Conservation (phyloP, 2,888 invertebrate species). For the Phengaris alcon region DNA sequence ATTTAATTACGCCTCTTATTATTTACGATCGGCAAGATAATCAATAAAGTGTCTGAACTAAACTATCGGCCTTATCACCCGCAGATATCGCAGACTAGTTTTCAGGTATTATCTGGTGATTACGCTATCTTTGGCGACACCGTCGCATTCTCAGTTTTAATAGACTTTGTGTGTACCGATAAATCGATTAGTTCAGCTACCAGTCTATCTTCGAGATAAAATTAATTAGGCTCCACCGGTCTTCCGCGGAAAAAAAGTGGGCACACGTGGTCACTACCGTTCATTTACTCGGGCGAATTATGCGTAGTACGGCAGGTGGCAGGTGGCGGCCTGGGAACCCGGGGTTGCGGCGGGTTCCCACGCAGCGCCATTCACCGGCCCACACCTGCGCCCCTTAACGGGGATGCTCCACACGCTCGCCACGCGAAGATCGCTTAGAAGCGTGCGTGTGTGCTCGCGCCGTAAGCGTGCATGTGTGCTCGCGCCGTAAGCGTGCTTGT, state of each 20-base stretch:
- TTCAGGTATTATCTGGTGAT: slow-evolving; percentile 5
- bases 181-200: slow-evolving; percentile 61
- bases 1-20: slow-evolving; percentile 14
- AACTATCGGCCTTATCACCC: not conserved
- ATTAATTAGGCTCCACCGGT: slow-evolving; percentile 70
- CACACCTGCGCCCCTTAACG: slow-evolving; percentile 77
- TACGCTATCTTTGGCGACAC: not conserved
- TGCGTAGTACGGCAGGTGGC: slow-evolving; percentile 78
- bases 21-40: slow-evolving; percentile 2
- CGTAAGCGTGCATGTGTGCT: slow-evolving; percentile 39
- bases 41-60: slow-evolving; percentile 11
- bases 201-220: slow-evolving; percentile 62
- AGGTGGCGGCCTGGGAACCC: slow-evolving; percentile 73
- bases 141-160: slow-evolving; percentile 31
- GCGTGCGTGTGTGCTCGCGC: slow-evolving; percentile 38
- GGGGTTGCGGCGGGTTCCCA: slow-evolving; percentile 74
- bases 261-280: slow-evolving; percentile 79
- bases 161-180: slow-evolving; percentile 45
- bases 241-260: slow-evolving; percentile 73
- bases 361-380: slow-evolving; percentile 71
- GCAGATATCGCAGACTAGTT: slow-evolving; percentile 6
- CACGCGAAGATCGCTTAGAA: slow-evolving; percentile 73
- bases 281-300: slow-evolving; percentile 79
- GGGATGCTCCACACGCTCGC: slow-evolving; percentile 73
- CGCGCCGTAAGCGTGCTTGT: slow-evolving; percentile 42